Evolutionary conservation across 2,888 invertebrate genomes (phyloP).

Genomic region (Conistra vaccinii): DNA sequence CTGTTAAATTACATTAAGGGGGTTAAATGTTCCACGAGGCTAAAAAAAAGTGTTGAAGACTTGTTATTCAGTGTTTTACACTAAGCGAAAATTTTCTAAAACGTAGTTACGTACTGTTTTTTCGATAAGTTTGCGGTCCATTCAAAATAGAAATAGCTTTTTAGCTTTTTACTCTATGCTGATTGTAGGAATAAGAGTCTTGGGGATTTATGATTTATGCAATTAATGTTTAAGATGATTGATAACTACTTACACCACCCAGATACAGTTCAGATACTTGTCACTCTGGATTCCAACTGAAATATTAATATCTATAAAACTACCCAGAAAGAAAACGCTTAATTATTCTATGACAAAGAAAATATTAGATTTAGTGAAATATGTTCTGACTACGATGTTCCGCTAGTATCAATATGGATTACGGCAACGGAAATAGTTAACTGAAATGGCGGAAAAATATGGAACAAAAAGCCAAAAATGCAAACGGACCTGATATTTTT

Average conservation of each 20-base stretch:
- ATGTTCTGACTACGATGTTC: background rate
- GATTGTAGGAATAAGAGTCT: background rate
- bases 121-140: background rate
- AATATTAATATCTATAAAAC: background rate
- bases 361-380: background rate
- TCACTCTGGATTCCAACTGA: background rate
- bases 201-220: background rate
- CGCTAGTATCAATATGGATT: conserved; percentile 24
- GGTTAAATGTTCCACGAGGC: background rate
- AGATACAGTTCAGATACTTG: too few relatives aligned
- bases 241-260: background rate
- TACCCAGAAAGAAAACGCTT: background rate
- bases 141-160: too few relatives aligned
- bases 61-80: background rate
- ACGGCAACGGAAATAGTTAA: background rate
- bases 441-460: background rate
- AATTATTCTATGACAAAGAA: background rate
- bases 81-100: too few relatives aligned
- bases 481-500: background rate
- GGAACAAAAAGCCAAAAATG: background rate
- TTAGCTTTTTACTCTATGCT: background rate
- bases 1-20: conserved; percentile 39
- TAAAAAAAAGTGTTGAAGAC: background rate
- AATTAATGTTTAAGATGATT: background rate
- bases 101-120: background rate